phyloP scores from a whole-genome alignment of 2,888 invertebrate genomes.

The Auanema freiburgensis region DNA sequence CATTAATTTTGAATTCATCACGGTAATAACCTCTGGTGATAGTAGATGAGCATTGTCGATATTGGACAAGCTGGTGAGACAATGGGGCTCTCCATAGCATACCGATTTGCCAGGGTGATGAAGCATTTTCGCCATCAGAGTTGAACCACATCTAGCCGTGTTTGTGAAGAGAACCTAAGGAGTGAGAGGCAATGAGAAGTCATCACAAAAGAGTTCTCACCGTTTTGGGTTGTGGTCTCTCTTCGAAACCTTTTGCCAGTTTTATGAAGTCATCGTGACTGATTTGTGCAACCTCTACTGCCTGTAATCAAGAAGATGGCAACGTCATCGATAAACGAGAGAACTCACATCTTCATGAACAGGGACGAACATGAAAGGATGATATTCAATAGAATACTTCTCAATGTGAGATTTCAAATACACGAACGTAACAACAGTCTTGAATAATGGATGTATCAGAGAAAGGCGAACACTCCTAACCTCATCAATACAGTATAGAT shows the following conservation, averaged over 20 bases:
- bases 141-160: conserved; percentile 27
- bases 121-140: conserved; percentile 28
- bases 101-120: conserved; percentile 12
- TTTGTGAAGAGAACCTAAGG: conserved; percentile 25
- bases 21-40: neutral
- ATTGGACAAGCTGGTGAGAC: conserved; percentile 16
- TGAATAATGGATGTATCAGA: neutral
- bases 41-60: conserved; percentile 5
- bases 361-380: conserved; percentile 22
- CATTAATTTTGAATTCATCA: too few species aligned
- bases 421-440: conserved; percentile 13
- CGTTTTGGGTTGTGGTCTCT: conserved; percentile 8
- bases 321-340: too few species aligned
- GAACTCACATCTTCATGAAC: conserved; percentile 12
- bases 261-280: too few species aligned
- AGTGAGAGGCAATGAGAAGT: neutral
- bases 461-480: neutral
- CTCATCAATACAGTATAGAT: conserved; percentile 17
- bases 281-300: neutral
- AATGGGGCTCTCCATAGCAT: conserved; percentile 22
- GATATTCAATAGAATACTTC: conserved; percentile 7
- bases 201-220: neutral
- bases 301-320: too few species aligned
- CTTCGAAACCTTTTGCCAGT: neutral
- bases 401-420: conserved; percentile 5